Evolutionary conservation across 2,113 vertebrate genomes (phyloP).

Genomic region (Sorex araneus): DNA sequence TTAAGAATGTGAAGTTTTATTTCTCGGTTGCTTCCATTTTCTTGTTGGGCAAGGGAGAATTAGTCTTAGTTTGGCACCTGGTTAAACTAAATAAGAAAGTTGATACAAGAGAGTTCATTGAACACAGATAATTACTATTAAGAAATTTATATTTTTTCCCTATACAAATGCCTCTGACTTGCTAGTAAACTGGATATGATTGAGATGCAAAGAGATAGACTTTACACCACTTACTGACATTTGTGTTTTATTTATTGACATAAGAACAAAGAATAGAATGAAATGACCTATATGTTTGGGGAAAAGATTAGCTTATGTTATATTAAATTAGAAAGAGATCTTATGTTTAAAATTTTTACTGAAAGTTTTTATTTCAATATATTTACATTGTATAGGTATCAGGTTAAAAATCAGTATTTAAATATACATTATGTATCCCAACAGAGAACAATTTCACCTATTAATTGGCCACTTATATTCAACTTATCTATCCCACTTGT

Average conservation of each 20-base stretch:
- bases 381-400: background rate
- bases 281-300: background rate
- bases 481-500: background rate
- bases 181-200: background rate
- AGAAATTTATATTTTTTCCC: background rate
- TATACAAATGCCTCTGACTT: background rate
- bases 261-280: background rate
- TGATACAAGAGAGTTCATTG: conserved; percentile 17
- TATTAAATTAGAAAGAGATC: background rate
- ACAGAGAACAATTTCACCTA: background rate
- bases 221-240: background rate
- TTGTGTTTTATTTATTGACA: background rate
- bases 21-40: background rate
- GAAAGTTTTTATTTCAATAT: too few relatives aligned
- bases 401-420: background rate
- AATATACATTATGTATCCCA: background rate
- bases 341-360: too few relatives aligned
- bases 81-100: background rate
- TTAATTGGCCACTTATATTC: background rate
- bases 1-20: background rate
- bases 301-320: background rate
- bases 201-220: too few relatives aligned
- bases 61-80: background rate
- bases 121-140: background rate
- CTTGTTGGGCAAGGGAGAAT: background rate